Conservation (phyloP, 2,797 vertebrate species). For the Sebastes baramenuke region DNA sequence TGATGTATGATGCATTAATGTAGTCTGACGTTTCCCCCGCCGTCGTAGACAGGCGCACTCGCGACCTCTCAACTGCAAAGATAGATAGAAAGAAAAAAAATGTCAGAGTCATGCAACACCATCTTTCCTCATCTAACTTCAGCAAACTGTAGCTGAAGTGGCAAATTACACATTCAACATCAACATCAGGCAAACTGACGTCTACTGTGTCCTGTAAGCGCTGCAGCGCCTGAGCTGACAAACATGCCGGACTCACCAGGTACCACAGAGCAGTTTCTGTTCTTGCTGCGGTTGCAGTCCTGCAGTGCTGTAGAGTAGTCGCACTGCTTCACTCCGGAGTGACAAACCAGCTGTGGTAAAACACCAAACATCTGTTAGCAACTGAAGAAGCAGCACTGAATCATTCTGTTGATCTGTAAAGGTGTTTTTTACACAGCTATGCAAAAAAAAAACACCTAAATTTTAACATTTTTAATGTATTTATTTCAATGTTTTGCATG, state of each 20-base stretch:
- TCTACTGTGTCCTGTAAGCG: background rate
- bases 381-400: background rate
- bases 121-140: background rate
- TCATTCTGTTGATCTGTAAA: background rate
- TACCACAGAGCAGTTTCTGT: conserved; percentile 87
- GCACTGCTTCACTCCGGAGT: conserved; percentile 82
- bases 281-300: conserved; percentile 89
- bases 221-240: background rate
- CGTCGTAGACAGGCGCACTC: conserved; percentile 88
- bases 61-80: conserved; percentile 89
- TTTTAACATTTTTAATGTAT: background rate
- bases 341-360: conserved; percentile 86
- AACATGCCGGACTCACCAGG: conserved; percentile 83
- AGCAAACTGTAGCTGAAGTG: background rate
- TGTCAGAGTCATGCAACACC: background rate
- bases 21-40: conserved; percentile 91
- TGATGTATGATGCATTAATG: conserved; percentile 95
- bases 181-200: no score
- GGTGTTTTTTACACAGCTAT: background rate
- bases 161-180: background rate
- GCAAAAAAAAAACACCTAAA: accelerated
- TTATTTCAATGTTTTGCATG: background rate
- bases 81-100: background rate
- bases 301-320: conserved; percentile 89
- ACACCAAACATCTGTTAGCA: background rate